A percentile compares a stretch with the other conserved stretches of the same genome.
Evolutionary conservation across 2,113 vertebrate species (phyloP).

Genomic region (Pao palembangensis): DNA sequence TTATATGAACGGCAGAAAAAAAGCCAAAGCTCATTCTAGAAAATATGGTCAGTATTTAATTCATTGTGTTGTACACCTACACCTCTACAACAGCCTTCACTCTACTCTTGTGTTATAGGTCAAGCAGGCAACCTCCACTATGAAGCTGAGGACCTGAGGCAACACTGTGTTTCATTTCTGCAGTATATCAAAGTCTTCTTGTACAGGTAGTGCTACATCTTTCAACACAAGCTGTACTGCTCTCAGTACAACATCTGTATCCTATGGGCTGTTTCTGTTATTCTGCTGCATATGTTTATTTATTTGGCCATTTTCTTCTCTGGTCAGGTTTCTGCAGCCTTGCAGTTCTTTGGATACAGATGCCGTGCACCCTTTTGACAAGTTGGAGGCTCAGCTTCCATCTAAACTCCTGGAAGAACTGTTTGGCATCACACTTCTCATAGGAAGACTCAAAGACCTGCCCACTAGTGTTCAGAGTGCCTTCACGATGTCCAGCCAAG

Average conservation of each 20-base stretch:
- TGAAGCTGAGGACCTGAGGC: conserved; percentile 85
- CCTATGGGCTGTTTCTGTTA: neutral
- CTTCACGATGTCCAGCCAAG: conserved; percentile 85
- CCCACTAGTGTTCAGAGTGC: conserved; percentile 78
- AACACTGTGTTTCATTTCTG: conserved; percentile 85
- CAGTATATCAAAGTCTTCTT: conserved; percentile 92
- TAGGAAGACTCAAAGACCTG: conserved; percentile 83
- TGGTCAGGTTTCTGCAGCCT: conserved; percentile 78
- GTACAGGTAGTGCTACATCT: conserved; percentile 79
- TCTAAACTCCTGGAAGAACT: conserved; percentile 87
- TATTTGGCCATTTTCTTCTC: neutral
- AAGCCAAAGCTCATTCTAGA: no score
- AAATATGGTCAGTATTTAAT: no score
- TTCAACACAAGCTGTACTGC: neutral
- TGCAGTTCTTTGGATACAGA: conserved; percentile 53
- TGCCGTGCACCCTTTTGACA: conserved; percentile 76
- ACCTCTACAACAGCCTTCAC: conserved; percentile 6
- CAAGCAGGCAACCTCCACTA: conserved; percentile 81
- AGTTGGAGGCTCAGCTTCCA: conserved; percentile 81
- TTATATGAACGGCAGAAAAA: no score
- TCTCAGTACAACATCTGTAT: neutral
- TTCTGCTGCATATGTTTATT: conserved; percentile 2
- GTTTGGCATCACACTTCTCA: conserved; percentile 79
- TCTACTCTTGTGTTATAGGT: conserved; percentile 73
- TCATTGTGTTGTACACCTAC: no score